Evolutionary conservation across 1,140 invertebrate species (phyloP), one percentile per base, ranked within the genome.

Genomic region (Diprion similis): DNA sequence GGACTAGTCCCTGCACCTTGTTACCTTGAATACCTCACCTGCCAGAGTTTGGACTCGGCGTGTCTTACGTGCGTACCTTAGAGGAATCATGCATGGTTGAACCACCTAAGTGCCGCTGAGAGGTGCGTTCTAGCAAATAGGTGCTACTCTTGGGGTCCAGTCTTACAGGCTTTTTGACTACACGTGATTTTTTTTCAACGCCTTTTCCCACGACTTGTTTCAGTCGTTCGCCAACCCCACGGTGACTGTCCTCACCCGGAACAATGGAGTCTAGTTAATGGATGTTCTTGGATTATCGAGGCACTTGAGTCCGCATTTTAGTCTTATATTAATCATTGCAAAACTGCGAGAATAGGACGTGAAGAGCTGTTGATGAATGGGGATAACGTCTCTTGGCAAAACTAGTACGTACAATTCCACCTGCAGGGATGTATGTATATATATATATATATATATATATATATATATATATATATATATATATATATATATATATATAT

Each of bases 61-160:
- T 37, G 24, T 37, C 24, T 37, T 37, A 1, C 68, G 51, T 64
- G 69, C 66, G 70, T 66, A 45, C 68, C 59, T 69, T 71, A 45
- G 73, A 70, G 80, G 80, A 79, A 81, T 65, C 77, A 78, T 71
- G 80, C 78, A 79, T 78, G 80, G 80, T 78, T 81, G 78, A 79
- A 65, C 71, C 37, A 66, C 72, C 76, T 79, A 79, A 79, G 74
- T 71, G 68, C 48, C 47, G 68, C 11, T 46, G n/a, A 47, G 10
- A 69, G 59, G 15, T 46, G 71, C 72, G 76, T 71, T 77, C 73
- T 72, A 67, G 46, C 64, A 37, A 47, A 70, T 69, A 67, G 17
- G 51, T 68, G 37, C 47, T 10, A 46, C 71, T 67, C 24, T 46
- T 65, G 13, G 10, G 51, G 18, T 45, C 64, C 9, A 15, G 24